phyloP scores from a whole-genome alignment of 2,797 vertebrate species.

The Chromis chromis region DNA sequence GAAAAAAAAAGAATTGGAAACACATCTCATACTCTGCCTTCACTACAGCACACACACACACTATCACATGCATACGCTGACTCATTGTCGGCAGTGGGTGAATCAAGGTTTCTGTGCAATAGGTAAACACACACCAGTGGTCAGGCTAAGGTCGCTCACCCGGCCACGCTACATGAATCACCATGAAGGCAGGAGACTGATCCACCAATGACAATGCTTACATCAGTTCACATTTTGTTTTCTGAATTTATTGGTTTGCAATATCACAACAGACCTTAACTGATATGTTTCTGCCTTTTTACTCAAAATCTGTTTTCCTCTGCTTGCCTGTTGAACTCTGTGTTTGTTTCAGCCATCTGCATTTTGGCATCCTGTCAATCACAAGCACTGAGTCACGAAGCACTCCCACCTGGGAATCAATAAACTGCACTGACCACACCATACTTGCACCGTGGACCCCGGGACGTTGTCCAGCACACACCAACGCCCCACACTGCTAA shows the following conservation, averaged over 20 bases:
- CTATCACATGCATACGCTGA: conserved; percentile 17
- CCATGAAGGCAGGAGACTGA: not conserved
- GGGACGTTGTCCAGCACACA: conserved; percentile 19
- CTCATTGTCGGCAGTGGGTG: conserved; percentile 32
- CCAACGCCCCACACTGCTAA: not conserved
- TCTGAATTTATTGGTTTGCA: not conserved
- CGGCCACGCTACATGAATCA: conserved; percentile 11
- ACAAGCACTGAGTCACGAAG: not conserved
- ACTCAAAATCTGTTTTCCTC: not conserved
- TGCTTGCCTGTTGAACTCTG: conserved; percentile 5
- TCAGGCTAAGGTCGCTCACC: conserved; percentile 73
- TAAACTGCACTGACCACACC: conserved; percentile 34
- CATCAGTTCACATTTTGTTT: not conserved
- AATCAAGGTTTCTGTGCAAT: conserved; percentile 75
- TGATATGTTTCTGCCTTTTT: not conserved
- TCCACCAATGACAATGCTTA: not conserved
- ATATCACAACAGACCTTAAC: not conserved
- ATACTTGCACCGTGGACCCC: conserved; percentile 67
- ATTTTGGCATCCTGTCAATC: conserved; percentile 14
- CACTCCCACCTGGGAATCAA: conserved; percentile 60
- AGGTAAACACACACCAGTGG: conserved; percentile 74
- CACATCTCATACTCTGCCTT: conserved; percentile 9
- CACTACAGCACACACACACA: conserved; percentile 3
- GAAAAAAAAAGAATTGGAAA: conserved; percentile 4
- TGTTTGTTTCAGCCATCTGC: not conserved